phyloP scores from a whole-genome alignment of 2,797 vertebrate genomes.

The Danio choprae region DNA sequence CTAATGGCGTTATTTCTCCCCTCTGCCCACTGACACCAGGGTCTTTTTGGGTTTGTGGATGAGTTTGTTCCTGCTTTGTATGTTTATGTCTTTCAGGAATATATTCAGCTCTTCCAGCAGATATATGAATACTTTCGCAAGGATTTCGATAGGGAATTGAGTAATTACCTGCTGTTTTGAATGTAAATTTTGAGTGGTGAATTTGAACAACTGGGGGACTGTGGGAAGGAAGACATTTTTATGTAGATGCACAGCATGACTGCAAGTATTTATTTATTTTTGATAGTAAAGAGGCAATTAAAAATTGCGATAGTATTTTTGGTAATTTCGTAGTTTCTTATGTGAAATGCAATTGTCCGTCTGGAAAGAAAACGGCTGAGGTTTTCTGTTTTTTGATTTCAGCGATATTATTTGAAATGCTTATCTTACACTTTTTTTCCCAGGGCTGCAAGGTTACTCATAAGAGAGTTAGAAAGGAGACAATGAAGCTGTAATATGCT shows the following conservation, averaged over 20 bases:
- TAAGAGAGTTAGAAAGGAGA: not conserved
- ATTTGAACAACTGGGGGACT: conserved; percentile 23
- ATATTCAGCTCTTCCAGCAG: not conserved
- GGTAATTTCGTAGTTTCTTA: not conserved
- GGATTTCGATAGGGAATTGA: conserved; percentile 32
- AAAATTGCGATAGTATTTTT: not conserved
- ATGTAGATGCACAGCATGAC: not conserved
- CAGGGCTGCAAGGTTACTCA: not conserved
- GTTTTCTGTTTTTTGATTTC: conserved; percentile 18
- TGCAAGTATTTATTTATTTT: not conserved
- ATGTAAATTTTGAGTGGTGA: conserved; percentile 18
- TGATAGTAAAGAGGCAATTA: not conserved
- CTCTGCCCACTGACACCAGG: conserved; percentile 29
- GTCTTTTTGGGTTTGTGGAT: conserved; percentile 7
- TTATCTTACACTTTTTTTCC: not conserved
- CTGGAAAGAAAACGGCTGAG: no score
- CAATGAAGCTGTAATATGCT: not conserved
- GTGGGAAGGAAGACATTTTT: not conserved
- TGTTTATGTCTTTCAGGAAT: conserved; percentile 28
- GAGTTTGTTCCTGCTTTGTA: conserved; percentile 5
- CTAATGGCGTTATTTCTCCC: conserved; percentile 66
- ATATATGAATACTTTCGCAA: conserved; percentile 22
- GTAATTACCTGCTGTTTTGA: conserved; percentile 36
- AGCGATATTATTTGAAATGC: not conserved
- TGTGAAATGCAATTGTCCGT: not conserved